Percentiles rank a stretch among this genome's conserved stretches.
phyloP scores from a whole-genome alignment of 2,888 invertebrate species.

The Micoletzkya japonica region DNA sequence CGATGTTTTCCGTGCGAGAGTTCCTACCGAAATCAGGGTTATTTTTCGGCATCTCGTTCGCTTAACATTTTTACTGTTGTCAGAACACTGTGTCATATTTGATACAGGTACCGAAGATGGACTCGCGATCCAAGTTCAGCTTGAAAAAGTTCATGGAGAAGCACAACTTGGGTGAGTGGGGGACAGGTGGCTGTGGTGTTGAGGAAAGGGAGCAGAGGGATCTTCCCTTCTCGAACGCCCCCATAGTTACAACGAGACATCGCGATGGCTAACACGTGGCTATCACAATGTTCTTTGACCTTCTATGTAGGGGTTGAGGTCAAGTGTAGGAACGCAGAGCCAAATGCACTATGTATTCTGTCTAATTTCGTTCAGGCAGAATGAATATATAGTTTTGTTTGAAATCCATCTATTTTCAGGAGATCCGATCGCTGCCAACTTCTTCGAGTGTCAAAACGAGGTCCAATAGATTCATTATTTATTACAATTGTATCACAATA shows the following conservation, averaged over 20 bases:
- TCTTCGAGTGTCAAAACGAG: conserved; percentile 60
- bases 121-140: conserved; percentile 61
- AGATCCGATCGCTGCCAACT: conserved; percentile 62
- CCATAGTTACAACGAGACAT: too few species aligned
- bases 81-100: too few species aligned
- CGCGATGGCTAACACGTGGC: too few species aligned
- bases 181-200: too few species aligned
- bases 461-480: conserved; percentile 35
- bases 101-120: conserved; percentile 53
- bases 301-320: too few species aligned
- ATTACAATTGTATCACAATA: not conserved
- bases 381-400: not conserved
- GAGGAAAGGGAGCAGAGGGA: too few species aligned
- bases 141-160: conserved; percentile 63
- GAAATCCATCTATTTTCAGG: conserved; percentile 37
- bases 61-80: not conserved
- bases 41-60: not conserved
- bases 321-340: too few species aligned
- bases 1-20: too few species aligned
- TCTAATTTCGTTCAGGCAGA: not conserved
- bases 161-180: conserved; percentile 58
- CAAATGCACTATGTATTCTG: too few species aligned
- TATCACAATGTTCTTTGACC: too few species aligned
- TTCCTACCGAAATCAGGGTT: too few species aligned
- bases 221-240: too few species aligned